Evolutionary conservation across 2,888 invertebrate genomes (phyloP), one percentile per base, ranked within the genome.

Genomic region (Pheosia gnoma): DNA sequence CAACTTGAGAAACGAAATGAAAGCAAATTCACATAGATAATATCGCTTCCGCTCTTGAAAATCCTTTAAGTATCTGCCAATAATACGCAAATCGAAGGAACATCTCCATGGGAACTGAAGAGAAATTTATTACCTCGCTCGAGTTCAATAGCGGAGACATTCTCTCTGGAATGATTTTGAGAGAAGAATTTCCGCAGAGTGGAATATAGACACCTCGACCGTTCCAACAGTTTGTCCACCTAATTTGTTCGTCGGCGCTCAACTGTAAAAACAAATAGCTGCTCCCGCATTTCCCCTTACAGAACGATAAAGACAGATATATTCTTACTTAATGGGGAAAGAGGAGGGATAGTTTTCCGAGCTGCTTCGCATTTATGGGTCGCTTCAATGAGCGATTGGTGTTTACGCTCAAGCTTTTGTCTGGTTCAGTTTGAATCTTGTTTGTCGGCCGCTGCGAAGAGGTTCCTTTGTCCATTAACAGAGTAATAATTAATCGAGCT

Each of bases 181-280:
- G 86, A 86, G 88, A 88, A 86, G 87, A 90, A 90, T 91, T 91
- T 85, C 80, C 85, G 75, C 84, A 77, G 82, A 87, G 84, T 83
- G 87, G 87, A 91, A 92, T 89, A 90, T 87, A 90, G 92, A 91
- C 92, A 91, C 91, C 90, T 91, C 90, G 88, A 81, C 86, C 87
- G 88, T 87, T 90, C 89, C 88, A 89, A 90, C 91, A 92, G 93
- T 93, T 92, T 93, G 93, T 91, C 92, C 90, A 91, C 91, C 93
- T 92, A 93, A 93, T 93, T 93, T 93, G 92, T 91, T 91, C 93
- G 89, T 82, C 88, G 89, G 84, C 88, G 88, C 87, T 89, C 90
- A 86, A 85, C 91, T 91, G 91, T 88, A 90, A 92, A 92, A 93
- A 93, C 91, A 93, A 93, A 93, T 92, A 92, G 89, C 86, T 84